Evolutionary conservation across 64 coral and sea anemone genomes (phyloP), one percentile per base, ranked within the genome.

Genomic region (Stylophora pistillata): DNA sequence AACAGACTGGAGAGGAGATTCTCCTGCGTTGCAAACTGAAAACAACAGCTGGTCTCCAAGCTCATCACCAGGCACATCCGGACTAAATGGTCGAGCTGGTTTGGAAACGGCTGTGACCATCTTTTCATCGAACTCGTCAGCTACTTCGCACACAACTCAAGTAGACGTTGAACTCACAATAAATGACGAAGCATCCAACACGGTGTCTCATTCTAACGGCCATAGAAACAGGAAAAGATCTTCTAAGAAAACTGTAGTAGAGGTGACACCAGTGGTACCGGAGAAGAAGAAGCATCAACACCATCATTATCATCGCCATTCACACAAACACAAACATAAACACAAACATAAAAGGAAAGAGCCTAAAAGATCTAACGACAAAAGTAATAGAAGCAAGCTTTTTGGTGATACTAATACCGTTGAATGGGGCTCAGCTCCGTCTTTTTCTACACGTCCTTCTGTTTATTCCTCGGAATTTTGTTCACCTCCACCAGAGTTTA

Each of bases 31-130:
- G 10, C 29, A 47, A 33, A 61, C 25, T 70, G 56, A 25, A 64
- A 73, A 69, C 53, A 37, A 17, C 15, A 87, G 27, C 30, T 96
- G 94, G 94, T 96, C 94, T 79, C 94, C 94, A 10, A 58, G 56
- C 16, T 83, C 78, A 82, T 26, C 71, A 21, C 20, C 94, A 33
- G 63, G 18, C 28, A 79, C 41, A 20, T 59, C 88, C 47, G 73
- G 76, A 10, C 59, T 76, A 27, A 81, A 90, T 56, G 72, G 29
- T 18, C 89, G 63, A 55, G 75, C 53, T 54, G 31, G 41, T 56
- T 78, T 16, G 66, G 16, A 17, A 18, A 65, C 55, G 87, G 78
- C 60, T 63, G 82, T 70, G 58, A 65, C 25, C 28, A 80, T 79
- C 77, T 87, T 7, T 47, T 47, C 37, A 47, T 47, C 37, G 37